Conservation (phyloP, 2,888 invertebrate species). For the Steinernema carpocapsae region DNA sequence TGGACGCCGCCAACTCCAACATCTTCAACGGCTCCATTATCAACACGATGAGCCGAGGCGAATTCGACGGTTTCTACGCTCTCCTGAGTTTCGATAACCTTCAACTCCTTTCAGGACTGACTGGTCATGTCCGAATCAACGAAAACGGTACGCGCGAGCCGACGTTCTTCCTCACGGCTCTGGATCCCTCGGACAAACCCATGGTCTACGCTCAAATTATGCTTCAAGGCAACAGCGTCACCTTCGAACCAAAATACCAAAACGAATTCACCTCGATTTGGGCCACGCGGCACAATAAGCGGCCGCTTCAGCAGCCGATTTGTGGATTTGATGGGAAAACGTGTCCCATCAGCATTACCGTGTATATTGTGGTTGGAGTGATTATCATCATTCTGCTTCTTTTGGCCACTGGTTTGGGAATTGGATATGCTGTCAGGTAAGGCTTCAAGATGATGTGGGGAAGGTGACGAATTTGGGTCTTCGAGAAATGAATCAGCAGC, state of each 20-base stretch:
- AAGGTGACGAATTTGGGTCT: no score
- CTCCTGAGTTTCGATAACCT: neutral
- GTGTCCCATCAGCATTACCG: slow-evolving; percentile 44
- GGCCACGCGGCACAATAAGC: slow-evolving; percentile 34
- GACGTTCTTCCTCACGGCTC: slow-evolving; percentile 36
- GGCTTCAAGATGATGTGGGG: neutral
- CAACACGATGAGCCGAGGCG: neutral
- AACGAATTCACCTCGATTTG: slow-evolving; percentile 37
- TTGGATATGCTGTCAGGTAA: slow-evolving; percentile 40
- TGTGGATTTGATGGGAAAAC: slow-evolving; percentile 51
- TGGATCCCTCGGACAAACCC: slow-evolving; percentile 33
- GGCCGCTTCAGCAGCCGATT: slow-evolving; percentile 46
- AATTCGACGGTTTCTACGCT: slow-evolving; percentile 24
- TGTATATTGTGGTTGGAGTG: slow-evolving; percentile 33
- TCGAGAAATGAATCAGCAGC: no score
- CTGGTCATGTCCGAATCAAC: slow-evolving; percentile 35
- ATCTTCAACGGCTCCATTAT: neutral
- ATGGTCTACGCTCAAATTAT: slow-evolving; percentile 36
- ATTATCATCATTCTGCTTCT: slow-evolving; percentile 34
- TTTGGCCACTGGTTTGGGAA: slow-evolving; percentile 34
- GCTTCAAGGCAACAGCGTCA: neutral
- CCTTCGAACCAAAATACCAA: no score
- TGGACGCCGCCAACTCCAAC: no score
- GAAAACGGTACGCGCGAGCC: slow-evolving; percentile 41
- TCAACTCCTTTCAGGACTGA: slow-evolving; percentile 33